A percentile compares a stretch with the other conserved stretches of the same genome.
Conservation (phyloP, 2,797 vertebrate species). For the Xenops minutus region DNA sequence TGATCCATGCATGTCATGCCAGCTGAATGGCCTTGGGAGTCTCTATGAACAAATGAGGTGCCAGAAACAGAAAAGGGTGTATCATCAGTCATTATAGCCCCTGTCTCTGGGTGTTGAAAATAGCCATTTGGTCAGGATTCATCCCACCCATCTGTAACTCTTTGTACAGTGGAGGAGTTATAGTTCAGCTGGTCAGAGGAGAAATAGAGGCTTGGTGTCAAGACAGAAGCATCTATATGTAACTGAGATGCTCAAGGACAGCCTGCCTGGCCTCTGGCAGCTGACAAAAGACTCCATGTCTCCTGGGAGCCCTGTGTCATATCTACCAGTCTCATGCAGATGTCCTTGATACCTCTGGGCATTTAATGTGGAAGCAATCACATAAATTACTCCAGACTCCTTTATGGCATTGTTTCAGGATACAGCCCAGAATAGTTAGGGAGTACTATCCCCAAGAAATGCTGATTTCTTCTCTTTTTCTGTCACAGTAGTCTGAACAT, state of each 20-base stretch:
- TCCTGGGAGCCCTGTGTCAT: neutral
- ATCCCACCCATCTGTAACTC: neutral
- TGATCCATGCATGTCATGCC: accelerated
- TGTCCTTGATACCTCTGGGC: neutral
- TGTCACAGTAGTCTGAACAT: neutral
- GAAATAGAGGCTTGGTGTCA: neutral
- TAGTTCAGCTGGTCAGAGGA: neutral
- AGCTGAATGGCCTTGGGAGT: neutral
- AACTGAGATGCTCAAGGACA: neutral
- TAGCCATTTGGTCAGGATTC: neutral
- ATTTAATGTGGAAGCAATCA: neutral
- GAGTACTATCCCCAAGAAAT: neutral
- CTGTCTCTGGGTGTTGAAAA: neutral
- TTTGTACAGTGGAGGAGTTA: neutral
- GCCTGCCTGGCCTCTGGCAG: neutral
- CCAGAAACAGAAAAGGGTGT: neutral
- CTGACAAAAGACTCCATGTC: neutral
- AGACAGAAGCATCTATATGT: neutral
- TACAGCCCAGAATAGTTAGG: neutral
- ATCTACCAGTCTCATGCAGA: neutral
- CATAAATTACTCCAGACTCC: neutral
- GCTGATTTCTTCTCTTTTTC: neutral
- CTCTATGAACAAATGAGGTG: neutral
- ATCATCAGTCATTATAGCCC: neutral
- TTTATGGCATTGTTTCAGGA: neutral